These are phyloP conservation scores for Capreolus pygargus DNA, from an alignment of 2,113 vertebrate genomes.

Conservation along the genomic window DNA sequence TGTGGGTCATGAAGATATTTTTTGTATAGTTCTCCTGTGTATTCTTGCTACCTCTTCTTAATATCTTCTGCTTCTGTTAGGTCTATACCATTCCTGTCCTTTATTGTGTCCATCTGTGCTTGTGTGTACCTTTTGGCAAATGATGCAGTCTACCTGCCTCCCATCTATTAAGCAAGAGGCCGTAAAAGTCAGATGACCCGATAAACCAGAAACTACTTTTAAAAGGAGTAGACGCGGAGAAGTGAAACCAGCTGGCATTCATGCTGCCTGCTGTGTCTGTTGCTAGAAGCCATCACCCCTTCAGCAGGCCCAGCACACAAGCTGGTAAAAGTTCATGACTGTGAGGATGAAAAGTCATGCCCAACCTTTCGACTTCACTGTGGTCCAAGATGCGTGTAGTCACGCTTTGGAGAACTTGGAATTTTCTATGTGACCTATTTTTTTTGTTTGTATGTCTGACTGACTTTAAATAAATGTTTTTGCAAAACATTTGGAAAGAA, in stretches of 20 bases:
- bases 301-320: background rate
- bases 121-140: background rate
- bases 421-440: background rate
- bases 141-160: background rate
- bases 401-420: background rate
- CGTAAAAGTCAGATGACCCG: background rate
- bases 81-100: background rate
- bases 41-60: background rate
- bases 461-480: background rate
- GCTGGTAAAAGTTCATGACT: background rate
- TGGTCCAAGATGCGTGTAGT: background rate
- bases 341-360: background rate
- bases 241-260: background rate
- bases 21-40: background rate
- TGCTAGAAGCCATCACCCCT: background rate
- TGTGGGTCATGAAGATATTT: background rate
- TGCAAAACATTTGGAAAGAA: background rate
- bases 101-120: background rate
- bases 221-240: background rate
- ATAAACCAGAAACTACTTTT: background rate
- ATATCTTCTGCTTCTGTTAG: background rate
- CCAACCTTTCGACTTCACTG: background rate
- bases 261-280: no score
- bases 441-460: background rate
- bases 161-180: background rate